phyloP scores from a whole-genome alignment of 2,797 vertebrate species.

The Etheostoma nigrum region DNA sequence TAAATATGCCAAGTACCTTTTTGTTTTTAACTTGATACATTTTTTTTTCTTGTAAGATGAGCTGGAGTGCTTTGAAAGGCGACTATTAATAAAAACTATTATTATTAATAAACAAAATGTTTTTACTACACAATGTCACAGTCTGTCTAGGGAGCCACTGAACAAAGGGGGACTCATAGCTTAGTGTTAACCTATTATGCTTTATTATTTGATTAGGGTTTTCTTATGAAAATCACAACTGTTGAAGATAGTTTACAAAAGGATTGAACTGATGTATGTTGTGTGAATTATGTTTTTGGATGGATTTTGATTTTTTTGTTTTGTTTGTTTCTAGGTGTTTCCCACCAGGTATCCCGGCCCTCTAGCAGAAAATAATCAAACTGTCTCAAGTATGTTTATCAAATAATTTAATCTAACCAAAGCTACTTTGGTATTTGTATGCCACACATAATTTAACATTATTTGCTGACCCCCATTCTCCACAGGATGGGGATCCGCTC shows the following conservation, averaged over 20 bases:
- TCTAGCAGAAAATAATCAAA: slow-evolving; percentile 71
- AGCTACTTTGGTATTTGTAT: background rate
- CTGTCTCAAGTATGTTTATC: slow-evolving; percentile 71
- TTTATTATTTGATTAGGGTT: background rate
- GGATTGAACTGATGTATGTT: background rate
- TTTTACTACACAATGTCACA: background rate
- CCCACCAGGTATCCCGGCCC: slow-evolving; percentile 76
- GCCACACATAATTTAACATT: background rate
- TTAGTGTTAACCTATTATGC: background rate
- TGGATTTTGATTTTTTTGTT: background rate
- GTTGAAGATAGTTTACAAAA: background rate
- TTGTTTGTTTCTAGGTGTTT: slow-evolving; percentile 82
- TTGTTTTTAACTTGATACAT: no score
- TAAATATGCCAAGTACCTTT: no score
- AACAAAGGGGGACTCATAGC: background rate
- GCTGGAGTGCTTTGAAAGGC: no score
- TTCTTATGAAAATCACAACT: background rate
- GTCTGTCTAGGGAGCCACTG: background rate
- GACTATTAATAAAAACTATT: no score
- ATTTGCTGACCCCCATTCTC: background rate
- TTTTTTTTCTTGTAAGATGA: no score
- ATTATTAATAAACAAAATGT: background rate
- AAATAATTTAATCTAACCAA: background rate
- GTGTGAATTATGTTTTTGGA: background rate
- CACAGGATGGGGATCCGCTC: no score